Evolutionary conservation across 2,113 vertebrate species (phyloP), one percentile per base, ranked within the genome.

Genomic region (Maylandia zebra): DNA sequence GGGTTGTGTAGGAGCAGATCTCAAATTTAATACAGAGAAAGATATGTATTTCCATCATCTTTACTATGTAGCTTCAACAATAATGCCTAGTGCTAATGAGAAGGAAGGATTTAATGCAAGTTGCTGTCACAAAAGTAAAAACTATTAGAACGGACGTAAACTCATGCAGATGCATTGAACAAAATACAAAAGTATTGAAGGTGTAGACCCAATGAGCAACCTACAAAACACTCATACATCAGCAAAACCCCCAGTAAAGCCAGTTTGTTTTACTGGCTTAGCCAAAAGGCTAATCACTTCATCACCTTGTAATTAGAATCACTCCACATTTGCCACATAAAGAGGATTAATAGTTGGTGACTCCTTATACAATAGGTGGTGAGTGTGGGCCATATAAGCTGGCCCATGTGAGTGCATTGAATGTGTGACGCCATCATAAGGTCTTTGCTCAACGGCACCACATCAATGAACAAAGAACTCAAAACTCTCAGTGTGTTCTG

Each of bases 81-180:
- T 6, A 66, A 74, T 74, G 36, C 12, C 85, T 83, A 86, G 87
- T 87, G 80, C 81, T 27, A 34, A 8, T 53, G 82, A 84, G 86
- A 83, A 82, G 88, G 69, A 83, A 22, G 80, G 61, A 53, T 74
- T 83, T 86, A 86, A 79, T 61, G 83, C 19, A 83, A 82, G 66
- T 79, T 61, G 22, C 90, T 91, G 88, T 92, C 88, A 71, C 48
- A 81, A 78, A 24, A n/a, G 38, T 22, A 76, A 89, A 88, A 93
- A 64, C 32, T 83, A 91, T 88, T 86, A 89, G 57, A 85, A 17
- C 0, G 22, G 52, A 59, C 83, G 90, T 83, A 50, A 90, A 93
- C 74, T 36, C 81, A 56, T 87, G 71, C 86, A 83, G 81, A 78
- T 76, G 34, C 41, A 64, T 76, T 64, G 69, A 84, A 83, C 48